These are phyloP conservation scores for Rattus norvegicus DNA, from an alignment of 2,113 vertebrate species.

Conservation along the genomic window GRCr8 NC_086022.1:44692001-44692500, in stretches of 20 bases:
- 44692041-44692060: too few species aligned
- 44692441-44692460: background rate
- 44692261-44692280: background rate
- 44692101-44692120: too few species aligned
- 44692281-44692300: background rate
- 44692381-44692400: background rate
- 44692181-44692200: background rate
- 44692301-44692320: background rate
- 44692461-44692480: constrained; percentile 22
- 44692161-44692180: background rate
- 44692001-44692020: background rate
- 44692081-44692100: too few species aligned
- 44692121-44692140: background rate
- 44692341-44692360: background rate
- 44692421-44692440: background rate
- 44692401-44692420: background rate
- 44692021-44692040: too few species aligned
- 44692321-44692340: background rate
- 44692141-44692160: background rate
- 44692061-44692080: too few species aligned
- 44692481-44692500: too few species aligned
- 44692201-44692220: background rate
- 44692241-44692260: background rate
- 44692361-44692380: background rate
- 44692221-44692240: background rate